These are phyloP conservation scores for Podabrus alpinus DNA, from an alignment of 2,888 invertebrate genomes.

Conservation along the genomic window DNA sequence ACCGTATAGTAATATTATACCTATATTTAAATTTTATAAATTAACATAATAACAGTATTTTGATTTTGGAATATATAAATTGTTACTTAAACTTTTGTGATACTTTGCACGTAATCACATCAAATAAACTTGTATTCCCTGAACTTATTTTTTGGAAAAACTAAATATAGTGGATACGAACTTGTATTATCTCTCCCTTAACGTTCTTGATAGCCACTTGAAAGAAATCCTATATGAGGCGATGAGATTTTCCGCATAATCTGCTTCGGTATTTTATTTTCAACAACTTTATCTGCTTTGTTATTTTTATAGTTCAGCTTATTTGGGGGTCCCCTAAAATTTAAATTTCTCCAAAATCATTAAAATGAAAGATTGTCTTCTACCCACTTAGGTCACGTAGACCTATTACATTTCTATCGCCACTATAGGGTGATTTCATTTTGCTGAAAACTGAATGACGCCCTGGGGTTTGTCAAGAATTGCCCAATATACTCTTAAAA, in stretches of 20 bases:
- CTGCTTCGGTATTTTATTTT: not conserved
- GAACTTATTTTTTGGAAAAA: not conserved
- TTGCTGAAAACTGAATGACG: not conserved
- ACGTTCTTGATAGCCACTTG: not conserved
- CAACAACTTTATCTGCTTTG: not conserved
- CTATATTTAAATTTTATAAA: not conserved
- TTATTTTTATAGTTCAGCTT: not conserved
- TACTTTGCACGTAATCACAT: not conserved
- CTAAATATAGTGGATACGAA: not conserved
- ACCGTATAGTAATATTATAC: not conserved
- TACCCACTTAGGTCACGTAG: not conserved
- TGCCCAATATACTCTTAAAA: not conserved
- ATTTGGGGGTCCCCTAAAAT: not conserved
- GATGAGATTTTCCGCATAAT: not conserved
- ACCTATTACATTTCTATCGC: not conserved
- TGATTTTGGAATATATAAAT: not conserved
- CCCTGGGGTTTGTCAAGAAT: not conserved
- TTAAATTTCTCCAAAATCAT: not conserved
- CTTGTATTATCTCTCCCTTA: not conserved
- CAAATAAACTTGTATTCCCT: not conserved
- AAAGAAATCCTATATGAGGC: not conserved
- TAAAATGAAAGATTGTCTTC: not conserved
- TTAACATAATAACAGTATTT: not conserved
- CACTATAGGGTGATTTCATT: not conserved
- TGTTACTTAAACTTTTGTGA: not conserved